These are phyloP conservation scores for Ageneiosus marmoratus DNA, from an alignment of 2,113 vertebrate genomes.

Conservation along the genomic window DNA sequence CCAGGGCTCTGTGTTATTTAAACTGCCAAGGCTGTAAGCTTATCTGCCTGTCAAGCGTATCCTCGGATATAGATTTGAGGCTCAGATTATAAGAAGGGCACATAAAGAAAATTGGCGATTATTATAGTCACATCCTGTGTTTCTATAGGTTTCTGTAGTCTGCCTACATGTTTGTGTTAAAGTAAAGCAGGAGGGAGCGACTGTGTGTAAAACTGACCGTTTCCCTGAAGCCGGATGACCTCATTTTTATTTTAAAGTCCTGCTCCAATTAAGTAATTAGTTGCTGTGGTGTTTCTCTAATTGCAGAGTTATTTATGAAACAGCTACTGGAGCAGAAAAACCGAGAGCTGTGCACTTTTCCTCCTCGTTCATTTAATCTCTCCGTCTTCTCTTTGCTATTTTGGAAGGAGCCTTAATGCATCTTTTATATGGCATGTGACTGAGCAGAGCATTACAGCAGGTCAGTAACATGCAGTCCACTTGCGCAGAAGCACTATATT, in stretches of 20 bases:
- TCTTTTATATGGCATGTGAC: constrained; percentile 36
- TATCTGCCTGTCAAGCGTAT: not conserved
- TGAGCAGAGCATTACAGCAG: not conserved
- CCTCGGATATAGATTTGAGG: not conserved
- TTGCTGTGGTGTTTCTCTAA: constrained; percentile 70
- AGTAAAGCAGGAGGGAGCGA: not conserved
- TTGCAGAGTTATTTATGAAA: constrained; percentile 75
- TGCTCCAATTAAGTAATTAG: constrained; percentile 80
- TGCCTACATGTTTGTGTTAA: too few relatives aligned
- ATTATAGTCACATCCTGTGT: not conserved
- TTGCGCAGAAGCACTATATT: constrained; percentile 7
- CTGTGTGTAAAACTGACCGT: constrained; percentile 51
- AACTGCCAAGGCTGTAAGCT: constrained; percentile 10
- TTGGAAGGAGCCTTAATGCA: constrained; percentile 16
- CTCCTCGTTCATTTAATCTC: constrained; percentile 5
- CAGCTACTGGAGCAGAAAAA: constrained; percentile 67
- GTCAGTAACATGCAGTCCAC: constrained; percentile 4
- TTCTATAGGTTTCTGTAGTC: not conserved
- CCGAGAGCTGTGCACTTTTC: constrained; percentile 63
- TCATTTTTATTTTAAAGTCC: constrained; percentile 76
- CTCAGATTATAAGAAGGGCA: not conserved
- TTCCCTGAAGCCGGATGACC: constrained; percentile 73
- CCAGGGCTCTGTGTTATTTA: constrained; percentile 55
- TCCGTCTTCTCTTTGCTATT: not conserved
- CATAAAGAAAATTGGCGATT: not conserved